Evolutionary conservation across 2,113 vertebrate genomes (phyloP), one percentile per base, ranked within the genome.

Genomic region (Rhizomys pruinosus): DNA sequence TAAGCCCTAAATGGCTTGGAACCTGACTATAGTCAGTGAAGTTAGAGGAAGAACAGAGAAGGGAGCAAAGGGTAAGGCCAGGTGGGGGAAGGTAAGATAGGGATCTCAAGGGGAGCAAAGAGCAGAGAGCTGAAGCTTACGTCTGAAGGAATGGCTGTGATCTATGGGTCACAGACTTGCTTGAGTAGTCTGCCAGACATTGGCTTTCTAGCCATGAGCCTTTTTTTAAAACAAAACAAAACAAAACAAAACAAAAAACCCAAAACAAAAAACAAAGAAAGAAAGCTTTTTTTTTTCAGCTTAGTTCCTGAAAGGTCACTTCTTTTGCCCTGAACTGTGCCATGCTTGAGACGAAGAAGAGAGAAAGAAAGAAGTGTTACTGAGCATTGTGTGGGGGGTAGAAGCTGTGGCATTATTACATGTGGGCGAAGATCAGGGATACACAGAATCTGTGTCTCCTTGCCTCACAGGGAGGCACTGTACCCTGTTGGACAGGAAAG

Each of bases 281-380:
- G n/a, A n/a, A n/a, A n/a, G n/a, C n/a, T n/a, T n/a, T n/a, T n/a
- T n/a, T n/a, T n/a, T n/a, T 86, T 78, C 84, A 27, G 63, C 29
- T 94, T 78, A 87, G 19, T 87, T 92, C 72, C 12, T 79, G 42
- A 42, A 85, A 73, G 52, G 52, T 90, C n/a, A 61, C 5, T 32
- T 92, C n/a, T 32, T 90, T 78, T 82, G 37, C 20, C 44, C 2
- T 5, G 39, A 66, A 84, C 44, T 66, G 42, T 74, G 63, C 25
- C 76, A 39, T 84, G 20, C 44, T 90, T 44, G 63, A 52, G 63
- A 66, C 80, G 44, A 27, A 78, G 44, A 20, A 69, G 84, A 90
- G 25, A 87, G 42, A 39, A 66, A 39, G 72, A 39, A 80, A 68
- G 57, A 66, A 69, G 12, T 34, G n/a, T 17, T 39, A 4, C 23